These are phyloP conservation scores for Torymus aiolomorphi DNA, from an alignment of 2,888 invertebrate genomes.

Conservation along the genomic window DNA sequence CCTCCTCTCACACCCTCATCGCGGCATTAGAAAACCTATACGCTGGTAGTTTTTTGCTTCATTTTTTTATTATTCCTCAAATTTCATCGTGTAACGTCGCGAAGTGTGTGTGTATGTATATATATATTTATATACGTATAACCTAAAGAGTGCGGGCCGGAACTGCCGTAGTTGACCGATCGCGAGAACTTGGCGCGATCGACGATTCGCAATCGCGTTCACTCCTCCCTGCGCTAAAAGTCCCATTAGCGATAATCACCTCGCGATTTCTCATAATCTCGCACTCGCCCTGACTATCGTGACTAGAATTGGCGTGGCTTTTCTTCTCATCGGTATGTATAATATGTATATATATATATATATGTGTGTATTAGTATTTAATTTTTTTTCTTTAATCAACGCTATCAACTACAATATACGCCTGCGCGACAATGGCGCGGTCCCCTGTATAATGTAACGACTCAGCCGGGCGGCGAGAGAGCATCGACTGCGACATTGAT, in stretches of 20 bases:
- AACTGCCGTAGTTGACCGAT: constrained; percentile 20
- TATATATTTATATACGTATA: constrained; percentile 55
- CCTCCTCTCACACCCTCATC: constrained; percentile 27
- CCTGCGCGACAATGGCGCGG: constrained; percentile 33
- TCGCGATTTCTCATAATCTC: not conserved
- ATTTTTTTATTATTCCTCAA: constrained; percentile 10
- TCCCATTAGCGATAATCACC: no score
- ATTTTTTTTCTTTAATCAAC: constrained; percentile 32
- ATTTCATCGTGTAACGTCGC: not conserved
- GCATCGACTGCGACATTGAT: constrained; percentile 23
- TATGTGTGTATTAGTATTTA: constrained; percentile 29
- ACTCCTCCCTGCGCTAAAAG: not conserved
- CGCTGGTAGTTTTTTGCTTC: not conserved
- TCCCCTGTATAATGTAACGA: constrained; percentile 39
- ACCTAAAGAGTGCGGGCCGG: constrained; percentile 50
- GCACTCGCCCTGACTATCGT: constrained; percentile 42
- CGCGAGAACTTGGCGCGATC: constrained; percentile 1
- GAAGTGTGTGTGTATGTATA: constrained; percentile 41
- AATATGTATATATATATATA: constrained; percentile 33
- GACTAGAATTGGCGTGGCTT: constrained; percentile 54
- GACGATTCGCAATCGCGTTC: constrained; percentile 1
- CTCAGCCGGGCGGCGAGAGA: constrained; percentile 14
- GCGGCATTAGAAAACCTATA: constrained; percentile 52
- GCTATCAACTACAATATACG: constrained; percentile 30
- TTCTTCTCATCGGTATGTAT: constrained; percentile 39